Conservation (phyloP, 2,113 vertebrate genomes). For the Phocoena sinus region DNA sequence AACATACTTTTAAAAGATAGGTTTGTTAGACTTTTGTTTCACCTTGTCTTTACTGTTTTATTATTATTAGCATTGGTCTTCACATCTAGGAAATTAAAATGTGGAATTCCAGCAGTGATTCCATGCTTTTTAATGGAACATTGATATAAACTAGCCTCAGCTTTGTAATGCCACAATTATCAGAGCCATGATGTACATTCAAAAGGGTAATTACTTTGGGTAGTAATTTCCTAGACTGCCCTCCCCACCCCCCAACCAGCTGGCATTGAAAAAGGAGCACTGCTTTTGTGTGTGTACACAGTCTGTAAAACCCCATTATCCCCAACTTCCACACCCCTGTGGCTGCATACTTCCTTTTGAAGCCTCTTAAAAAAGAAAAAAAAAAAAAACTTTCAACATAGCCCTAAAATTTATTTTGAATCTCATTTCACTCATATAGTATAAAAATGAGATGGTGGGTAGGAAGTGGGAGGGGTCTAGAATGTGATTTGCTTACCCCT, state of each 20-base stretch:
- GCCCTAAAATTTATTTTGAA: constrained; percentile 51
- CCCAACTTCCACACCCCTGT: constrained; percentile 39
- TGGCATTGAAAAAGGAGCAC: constrained; percentile 30
- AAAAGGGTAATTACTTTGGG: constrained; percentile 57
- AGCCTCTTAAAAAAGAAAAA: constrained; percentile 20
- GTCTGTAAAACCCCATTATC: constrained; percentile 69
- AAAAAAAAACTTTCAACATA: neutral
- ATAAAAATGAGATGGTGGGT: neutral
- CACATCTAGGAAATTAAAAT: constrained; percentile 22
- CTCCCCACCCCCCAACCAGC: neutral
- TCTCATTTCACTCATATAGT: constrained; percentile 16
- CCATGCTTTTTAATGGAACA: neutral
- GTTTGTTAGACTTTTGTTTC: constrained; percentile 20
- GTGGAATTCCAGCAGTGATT: constrained; percentile 21
- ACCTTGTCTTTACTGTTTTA: neutral
- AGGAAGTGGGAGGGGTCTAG: neutral
- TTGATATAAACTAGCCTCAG: neutral
- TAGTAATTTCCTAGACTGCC: constrained; percentile 48
- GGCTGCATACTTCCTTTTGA: constrained; percentile 57
- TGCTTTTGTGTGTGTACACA: constrained; percentile 56
- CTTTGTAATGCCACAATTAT: constrained; percentile 35
- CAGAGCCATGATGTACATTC: constrained; percentile 15
- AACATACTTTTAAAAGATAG: neutral
- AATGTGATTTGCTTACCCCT: constrained; percentile 12
- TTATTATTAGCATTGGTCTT: neutral